Conservation (phyloP, 2,113 vertebrate species). For the Oreotrochilus melanogaster region DNA sequence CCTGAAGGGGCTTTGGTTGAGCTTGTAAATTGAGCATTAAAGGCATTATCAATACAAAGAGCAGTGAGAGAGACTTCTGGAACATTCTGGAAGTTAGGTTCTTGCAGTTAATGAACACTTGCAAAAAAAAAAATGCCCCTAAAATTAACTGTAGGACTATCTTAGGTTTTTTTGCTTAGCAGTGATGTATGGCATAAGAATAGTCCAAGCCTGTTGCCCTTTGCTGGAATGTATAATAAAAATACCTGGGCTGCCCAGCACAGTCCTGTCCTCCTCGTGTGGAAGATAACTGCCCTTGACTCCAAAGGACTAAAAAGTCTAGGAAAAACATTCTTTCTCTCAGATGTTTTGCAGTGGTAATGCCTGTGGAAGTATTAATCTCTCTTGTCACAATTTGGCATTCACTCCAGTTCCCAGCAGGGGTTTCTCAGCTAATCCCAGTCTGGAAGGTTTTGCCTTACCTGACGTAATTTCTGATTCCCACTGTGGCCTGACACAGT, state of each 20-base stretch:
- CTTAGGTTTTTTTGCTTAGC: background rate
- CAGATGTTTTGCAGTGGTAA: background rate
- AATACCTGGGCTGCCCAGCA: background rate
- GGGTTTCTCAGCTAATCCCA: slow-evolving; percentile 32
- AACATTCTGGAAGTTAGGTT: background rate
- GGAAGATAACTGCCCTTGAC: accelerated
- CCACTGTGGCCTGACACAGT: accelerated
- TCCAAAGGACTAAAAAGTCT: background rate
- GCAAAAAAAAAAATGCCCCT: background rate
- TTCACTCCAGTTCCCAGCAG: slow-evolving; percentile 1
- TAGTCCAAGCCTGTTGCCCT: background rate
- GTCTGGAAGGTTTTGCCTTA: slow-evolving; percentile 4
- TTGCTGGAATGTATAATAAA: background rate
- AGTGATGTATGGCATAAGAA: background rate
- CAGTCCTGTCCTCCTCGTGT: background rate
- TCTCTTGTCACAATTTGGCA: slow-evolving; percentile 32
- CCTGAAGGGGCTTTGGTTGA: background rate
- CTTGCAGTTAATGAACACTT: background rate
- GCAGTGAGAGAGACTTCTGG: background rate
- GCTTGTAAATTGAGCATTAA: background rate
- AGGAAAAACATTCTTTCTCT: background rate
- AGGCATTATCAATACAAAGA: background rate
- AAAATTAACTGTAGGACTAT: background rate
- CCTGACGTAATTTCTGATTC: background rate
- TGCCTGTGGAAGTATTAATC: slow-evolving; percentile 10